Base-by-base conservation (phyloP, 2,888 invertebrate species). In the Masnerella sp. region DNA sequence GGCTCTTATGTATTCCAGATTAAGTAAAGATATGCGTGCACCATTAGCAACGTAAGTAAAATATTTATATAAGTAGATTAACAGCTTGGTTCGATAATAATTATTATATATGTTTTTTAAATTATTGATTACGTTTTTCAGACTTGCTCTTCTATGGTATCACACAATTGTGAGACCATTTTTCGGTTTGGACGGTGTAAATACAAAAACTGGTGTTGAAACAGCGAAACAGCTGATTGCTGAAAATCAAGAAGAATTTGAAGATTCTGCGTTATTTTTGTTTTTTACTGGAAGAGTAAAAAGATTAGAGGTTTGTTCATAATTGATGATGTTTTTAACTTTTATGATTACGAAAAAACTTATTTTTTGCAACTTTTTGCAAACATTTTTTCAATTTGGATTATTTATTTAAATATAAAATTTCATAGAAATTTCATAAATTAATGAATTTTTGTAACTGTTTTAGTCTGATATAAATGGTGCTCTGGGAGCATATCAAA, bases 81-180 rank as follows among this genome's bases (percentile, higher is more conserved):
- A n/a, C n/a, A n/a, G n/a, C n/a, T n/a, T n/a, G n/a, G n/a, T n/a
- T n/a, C n/a, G n/a, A n/a, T n/a, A n/a, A n/a, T n/a, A n/a, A n/a
- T n/a, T n/a, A n/a, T n/a, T n/a, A n/a, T n/a, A n/a, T n/a, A n/a
- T n/a, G n/a, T n/a, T n/a, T n/a, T n/a, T n/a, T n/a, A n/a, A n/a
- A n/a, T n/a, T n/a, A n/a, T n/a, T n/a, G n/a, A n/a, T n/a, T n/a
- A n/a, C n/a, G n/a, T n/a, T n/a, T n/a, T n/a, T 5, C 34, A 80
- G 85, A 28, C 77, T 84, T 12, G 79, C 83, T 11, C 67, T 86
- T 12, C 82, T 93, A 42, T 93, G 93, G 92, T 93, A 92, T 81
- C 92, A 92, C 80, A 92, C 92, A 11, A 91, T 92, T 34, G 90
- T 92, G 2, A 88, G 91, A 58, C 93, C 93, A 30, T 91, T 92